Percentiles rank a stretch among this genome's conserved stretches.
Conservation (phyloP, 1,140 invertebrate species). For the Sarcophaga bullata region DNA sequence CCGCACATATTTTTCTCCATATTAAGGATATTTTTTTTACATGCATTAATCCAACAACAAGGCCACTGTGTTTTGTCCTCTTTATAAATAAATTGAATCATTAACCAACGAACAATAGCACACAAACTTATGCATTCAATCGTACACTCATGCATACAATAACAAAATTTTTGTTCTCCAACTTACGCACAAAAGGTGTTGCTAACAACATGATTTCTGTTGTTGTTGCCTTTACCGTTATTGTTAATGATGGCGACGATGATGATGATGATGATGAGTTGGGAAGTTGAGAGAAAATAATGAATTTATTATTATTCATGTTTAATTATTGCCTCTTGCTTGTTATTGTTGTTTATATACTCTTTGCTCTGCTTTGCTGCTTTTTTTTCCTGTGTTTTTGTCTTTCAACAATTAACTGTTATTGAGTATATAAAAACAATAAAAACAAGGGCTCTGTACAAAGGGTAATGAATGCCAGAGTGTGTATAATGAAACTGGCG, state of each 20-base stretch:
- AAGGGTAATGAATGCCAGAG: neutral
- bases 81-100: neutral
- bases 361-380: neutral
- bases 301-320: slow-evolving; percentile 18
- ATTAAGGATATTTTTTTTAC: too few species aligned
- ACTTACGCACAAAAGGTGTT: slow-evolving; percentile 5
- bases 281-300: neutral
- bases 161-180: too few species aligned
- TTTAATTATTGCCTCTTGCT: slow-evolving; percentile 8
- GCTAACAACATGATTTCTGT: neutral
- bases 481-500: neutral
- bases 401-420: slow-evolving; percentile 8
- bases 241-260: neutral
- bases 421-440: neutral
- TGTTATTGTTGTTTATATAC: neutral
- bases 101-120: neutral
- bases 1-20: too few species aligned
- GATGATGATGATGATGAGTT: neutral
- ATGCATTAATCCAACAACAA: too few species aligned
- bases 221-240: too few species aligned
- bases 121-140: too few species aligned
- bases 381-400: neutral
- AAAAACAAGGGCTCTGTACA: neutral
- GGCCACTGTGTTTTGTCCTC: too few species aligned
- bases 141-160: too few species aligned